Conservation (phyloP, 2,113 vertebrate genomes). For the Syrrhaptes paradoxus region DNA sequence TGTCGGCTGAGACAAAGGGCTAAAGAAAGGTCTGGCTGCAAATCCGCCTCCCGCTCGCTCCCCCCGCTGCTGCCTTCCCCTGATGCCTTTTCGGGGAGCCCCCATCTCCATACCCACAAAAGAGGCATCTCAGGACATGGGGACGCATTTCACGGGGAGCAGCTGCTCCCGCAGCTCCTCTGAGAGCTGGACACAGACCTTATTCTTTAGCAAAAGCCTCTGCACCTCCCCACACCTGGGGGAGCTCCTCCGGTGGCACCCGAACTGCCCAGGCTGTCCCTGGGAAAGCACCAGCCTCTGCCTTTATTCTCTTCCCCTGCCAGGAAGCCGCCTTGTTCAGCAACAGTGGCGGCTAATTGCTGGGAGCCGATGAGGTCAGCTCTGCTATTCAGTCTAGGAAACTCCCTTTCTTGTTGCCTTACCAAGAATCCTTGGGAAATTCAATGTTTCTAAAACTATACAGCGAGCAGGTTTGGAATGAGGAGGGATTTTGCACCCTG, state of each 20-base stretch:
- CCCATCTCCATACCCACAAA: background rate
- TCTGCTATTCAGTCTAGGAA: background rate
- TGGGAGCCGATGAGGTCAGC: constrained; percentile 25
- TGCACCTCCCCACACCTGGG: background rate
- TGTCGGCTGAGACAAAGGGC: constrained; percentile 60
- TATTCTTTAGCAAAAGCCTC: background rate
- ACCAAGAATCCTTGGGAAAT: background rate
- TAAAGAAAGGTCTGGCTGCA: constrained; percentile 44
- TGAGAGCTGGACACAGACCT: background rate
- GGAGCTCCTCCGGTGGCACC: background rate
- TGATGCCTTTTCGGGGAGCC: background rate
- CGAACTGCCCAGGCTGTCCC: background rate
- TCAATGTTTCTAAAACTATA: background rate
- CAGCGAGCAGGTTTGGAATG: background rate
- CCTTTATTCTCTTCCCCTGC: background rate
- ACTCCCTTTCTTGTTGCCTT: background rate
- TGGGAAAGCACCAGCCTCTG: background rate
- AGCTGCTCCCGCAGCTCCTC: background rate
- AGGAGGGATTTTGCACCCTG: background rate
- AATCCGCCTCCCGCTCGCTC: background rate
- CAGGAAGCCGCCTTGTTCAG: background rate
- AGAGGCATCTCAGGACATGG: background rate
- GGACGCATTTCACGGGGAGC: background rate
- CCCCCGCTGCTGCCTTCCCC: background rate
- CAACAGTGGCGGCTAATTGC: background rate